Evolutionary conservation across 2,888 invertebrate genomes (phyloP).

Genomic region (Tethea ocularis): DNA sequence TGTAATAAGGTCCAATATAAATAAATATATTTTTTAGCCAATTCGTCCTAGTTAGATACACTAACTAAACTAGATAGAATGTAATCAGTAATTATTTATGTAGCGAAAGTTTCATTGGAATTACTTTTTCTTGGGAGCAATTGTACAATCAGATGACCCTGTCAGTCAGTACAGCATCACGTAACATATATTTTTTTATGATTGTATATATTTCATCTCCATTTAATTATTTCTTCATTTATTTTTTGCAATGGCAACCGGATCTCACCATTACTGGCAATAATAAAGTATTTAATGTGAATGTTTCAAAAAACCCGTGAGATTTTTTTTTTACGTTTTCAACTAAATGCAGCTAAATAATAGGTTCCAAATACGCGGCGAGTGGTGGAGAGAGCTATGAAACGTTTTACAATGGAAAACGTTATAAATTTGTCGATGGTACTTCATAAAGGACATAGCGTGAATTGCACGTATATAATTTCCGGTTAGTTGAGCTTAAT

Average conservation of each 20-base stretch:
- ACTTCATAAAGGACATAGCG: not conserved
- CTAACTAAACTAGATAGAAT: not conserved
- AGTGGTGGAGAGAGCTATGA: no score
- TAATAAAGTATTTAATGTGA: not conserved
- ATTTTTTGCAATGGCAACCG: not conserved
- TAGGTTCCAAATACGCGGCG: no score
- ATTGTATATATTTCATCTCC: not conserved
- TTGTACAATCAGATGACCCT: slow-evolving; percentile 1
- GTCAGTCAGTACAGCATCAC: not conserved
- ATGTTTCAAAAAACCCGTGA: no score
- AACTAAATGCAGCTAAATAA: no score
- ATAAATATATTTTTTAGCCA: not conserved
- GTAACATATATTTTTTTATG: not conserved
- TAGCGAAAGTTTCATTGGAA: not conserved
- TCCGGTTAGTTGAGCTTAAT: slow-evolving; percentile 15
- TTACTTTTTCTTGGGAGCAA: not conserved
- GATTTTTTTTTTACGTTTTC: no score
- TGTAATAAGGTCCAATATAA: not conserved
- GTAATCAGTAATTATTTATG: slow-evolving; percentile 2
- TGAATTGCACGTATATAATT: slow-evolving; percentile 7
- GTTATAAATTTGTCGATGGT: no score
- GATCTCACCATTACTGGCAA: slow-evolving; percentile 1
- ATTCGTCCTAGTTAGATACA: not conserved
- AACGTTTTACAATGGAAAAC: no score
- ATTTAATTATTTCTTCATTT: not conserved